Base-by-base conservation (phyloP, 2,797 vertebrate species). In the Enteromius viviparus region DNA sequence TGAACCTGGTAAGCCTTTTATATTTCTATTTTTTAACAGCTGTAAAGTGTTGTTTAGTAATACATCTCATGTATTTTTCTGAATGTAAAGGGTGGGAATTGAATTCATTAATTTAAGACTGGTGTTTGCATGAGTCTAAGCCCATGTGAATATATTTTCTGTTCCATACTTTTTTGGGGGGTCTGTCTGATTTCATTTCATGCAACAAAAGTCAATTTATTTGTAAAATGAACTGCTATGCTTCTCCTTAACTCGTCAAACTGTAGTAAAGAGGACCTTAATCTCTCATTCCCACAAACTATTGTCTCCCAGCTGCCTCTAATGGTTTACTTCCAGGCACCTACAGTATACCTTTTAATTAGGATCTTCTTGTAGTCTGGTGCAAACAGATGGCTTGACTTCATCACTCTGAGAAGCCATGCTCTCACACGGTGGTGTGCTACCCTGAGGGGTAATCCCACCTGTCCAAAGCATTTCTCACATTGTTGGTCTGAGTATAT, bases 321-420 rank as follows among this genome's bases (percentile, higher is more conserved):
- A 84, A 87, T 82, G 83, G 71, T 77, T 66, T 83, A 81, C 75
- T 75, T 87, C 88, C 84, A 81, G 81, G 68, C 9, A 85, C 71
- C 51, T 32, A 45, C 11, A 45, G 42, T 45, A 92, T 90, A 91
- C 94, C 92, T 93, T 94, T 94, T 93, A 95, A 93, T 94, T 94
- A 94, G 90, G 84, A 86, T 70, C 70, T 70, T 79, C 87, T 92
- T 82, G 76, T 86, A 86, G 92, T 90, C 90, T 94, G 88, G 87
- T 90, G 90, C 88, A 82, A 92, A 93, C 93, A 95, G 92, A 92
- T 94, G 94, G 90, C 92, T 91, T 89, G 85, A 89, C 84, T 90
- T 85, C 87, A 88, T 87, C 85, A 87, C 90, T 91, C 92, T 90
- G 92, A 90, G 91, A 92, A 89, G 86, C 78, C 85, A 85, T 89